Percentiles rank a stretch among this genome's conserved stretches.
These are phyloP conservation scores for Melanargia galathea DNA, from an alignment of 2,888 invertebrate genomes.

Conservation along the genomic window DNA sequence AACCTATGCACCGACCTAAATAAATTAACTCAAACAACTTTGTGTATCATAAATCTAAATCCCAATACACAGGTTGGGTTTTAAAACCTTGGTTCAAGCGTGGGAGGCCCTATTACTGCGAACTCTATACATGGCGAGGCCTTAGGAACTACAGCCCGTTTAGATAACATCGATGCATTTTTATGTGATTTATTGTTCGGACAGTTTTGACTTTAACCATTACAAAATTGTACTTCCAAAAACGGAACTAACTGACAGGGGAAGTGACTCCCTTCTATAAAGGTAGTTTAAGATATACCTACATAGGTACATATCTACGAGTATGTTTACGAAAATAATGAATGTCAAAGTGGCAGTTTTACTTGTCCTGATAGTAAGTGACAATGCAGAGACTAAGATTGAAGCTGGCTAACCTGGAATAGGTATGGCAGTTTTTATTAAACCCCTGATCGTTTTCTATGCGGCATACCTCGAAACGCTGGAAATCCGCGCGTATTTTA, in stretches of 20 bases:
- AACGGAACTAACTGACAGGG: slow-evolving; percentile 3
- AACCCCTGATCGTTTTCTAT: too few species aligned
- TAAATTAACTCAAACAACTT: slow-evolving; percentile 4
- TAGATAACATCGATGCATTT: slow-evolving; percentile 41
- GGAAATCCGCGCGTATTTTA: too few species aligned
- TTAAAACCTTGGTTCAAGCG: slow-evolving; percentile 37
- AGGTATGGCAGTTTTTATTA: too few species aligned
- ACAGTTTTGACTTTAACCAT: slow-evolving; percentile 8
- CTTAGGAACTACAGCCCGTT: slow-evolving; percentile 35
- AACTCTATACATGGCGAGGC: slow-evolving; percentile 30
- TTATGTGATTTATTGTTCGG: slow-evolving; percentile 33
- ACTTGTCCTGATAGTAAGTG: too few species aligned
- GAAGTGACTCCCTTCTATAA: not conserved
- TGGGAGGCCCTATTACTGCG: slow-evolving; percentile 37
- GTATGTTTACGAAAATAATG: too few species aligned
- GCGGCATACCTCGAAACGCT: too few species aligned
- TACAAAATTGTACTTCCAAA: slow-evolving; percentile 7
- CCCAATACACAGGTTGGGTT: slow-evolving; percentile 16
- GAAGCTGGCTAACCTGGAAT: too few species aligned
- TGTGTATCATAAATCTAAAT: slow-evolving; percentile 18
- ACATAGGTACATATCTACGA: too few species aligned
- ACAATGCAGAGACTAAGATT: too few species aligned
- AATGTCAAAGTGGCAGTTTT: too few species aligned
- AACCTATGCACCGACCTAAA: too few species aligned
- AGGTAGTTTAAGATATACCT: too few species aligned